Conservation (phyloP, 2,888 invertebrate genomes). For the Perithous albicinctus region DNA sequence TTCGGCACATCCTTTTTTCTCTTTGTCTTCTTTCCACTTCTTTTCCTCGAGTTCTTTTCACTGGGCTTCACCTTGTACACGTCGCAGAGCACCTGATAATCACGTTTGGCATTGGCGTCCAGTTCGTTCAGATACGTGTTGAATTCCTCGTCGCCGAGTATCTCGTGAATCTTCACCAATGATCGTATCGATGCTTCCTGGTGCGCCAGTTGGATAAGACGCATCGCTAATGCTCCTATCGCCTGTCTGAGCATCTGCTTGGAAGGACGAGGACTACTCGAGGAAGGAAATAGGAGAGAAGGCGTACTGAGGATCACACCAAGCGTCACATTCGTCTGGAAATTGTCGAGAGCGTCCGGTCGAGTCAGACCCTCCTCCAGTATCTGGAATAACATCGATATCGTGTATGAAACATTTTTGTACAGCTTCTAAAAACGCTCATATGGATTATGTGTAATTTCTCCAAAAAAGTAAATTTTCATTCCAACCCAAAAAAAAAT, state of each 20-base stretch:
- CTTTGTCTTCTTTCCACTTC: constrained; percentile 52
- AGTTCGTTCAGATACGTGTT: constrained; percentile 85
- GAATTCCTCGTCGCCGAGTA: constrained; percentile 89
- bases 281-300: constrained; percentile 82
- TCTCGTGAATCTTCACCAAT: constrained; percentile 89
- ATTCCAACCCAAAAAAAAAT: too few species aligned
- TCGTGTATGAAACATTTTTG: not conserved
- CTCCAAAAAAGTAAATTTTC: not conserved
- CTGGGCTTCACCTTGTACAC: constrained; percentile 85
- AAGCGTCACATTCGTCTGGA: constrained; percentile 82
- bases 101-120: constrained; percentile 85
- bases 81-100: constrained; percentile 88
- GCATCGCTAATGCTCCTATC: constrained; percentile 83
- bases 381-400: constrained; percentile 61
- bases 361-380: constrained; percentile 70
- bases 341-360: constrained; percentile 78
- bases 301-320: constrained; percentile 84
- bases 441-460: not conserved
- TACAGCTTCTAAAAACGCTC: not conserved
- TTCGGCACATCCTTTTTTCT: constrained; percentile 2
- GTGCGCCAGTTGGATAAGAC: constrained; percentile 85
- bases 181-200: constrained; percentile 90
- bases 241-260: constrained; percentile 75
- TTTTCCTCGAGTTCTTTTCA: constrained; percentile 38
- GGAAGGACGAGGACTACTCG: constrained; percentile 74